Evolutionary conservation across 2,113 vertebrate genomes (phyloP).

Genomic region (Syngnathus scovelli): DNA sequence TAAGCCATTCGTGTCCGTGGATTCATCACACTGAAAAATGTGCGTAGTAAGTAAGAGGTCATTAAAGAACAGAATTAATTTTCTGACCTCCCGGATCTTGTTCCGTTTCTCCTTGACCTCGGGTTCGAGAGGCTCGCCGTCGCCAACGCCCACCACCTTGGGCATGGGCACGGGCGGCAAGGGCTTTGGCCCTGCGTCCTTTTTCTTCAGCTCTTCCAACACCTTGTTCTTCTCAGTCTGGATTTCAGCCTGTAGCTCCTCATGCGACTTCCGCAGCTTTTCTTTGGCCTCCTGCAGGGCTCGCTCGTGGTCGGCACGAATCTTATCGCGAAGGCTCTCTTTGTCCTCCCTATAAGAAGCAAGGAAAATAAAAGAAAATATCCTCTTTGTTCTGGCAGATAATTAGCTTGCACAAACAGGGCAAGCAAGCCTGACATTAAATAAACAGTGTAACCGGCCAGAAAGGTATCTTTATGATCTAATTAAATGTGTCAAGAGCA

Average conservation of each 20-base stretch:
- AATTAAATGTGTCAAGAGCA: slow-evolving; percentile 6
- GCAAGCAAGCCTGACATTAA: background rate
- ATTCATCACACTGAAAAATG: background rate
- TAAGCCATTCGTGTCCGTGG: background rate
- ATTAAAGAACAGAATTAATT: background rate
- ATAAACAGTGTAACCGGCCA: background rate
- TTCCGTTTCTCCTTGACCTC: slow-evolving; percentile 88
- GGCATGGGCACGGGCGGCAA: slow-evolving; percentile 88
- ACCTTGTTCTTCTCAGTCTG: slow-evolving; percentile 95
- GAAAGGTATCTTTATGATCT: background rate
- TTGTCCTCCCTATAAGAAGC: slow-evolving; percentile 83
- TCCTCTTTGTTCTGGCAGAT: background rate
- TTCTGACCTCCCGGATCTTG: slow-evolving; percentile 92
- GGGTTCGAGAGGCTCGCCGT: slow-evolving; percentile 83
- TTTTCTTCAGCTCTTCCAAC: slow-evolving; percentile 84
- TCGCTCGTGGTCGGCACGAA: slow-evolving; percentile 93
- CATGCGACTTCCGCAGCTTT: slow-evolving; percentile 90
- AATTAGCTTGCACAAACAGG: background rate
- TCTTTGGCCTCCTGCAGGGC: slow-evolving; percentile 97
- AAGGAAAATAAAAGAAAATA: background rate
- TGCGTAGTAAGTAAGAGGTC: background rate
- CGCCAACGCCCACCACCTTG: slow-evolving; percentile 84
- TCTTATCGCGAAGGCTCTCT: slow-evolving; percentile 94
- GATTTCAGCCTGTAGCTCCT: slow-evolving; percentile 91
- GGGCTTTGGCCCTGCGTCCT: slow-evolving; percentile 75